Conservation (phyloP, 2,113 vertebrate genomes). For the Trogon surrucura region DNA sequence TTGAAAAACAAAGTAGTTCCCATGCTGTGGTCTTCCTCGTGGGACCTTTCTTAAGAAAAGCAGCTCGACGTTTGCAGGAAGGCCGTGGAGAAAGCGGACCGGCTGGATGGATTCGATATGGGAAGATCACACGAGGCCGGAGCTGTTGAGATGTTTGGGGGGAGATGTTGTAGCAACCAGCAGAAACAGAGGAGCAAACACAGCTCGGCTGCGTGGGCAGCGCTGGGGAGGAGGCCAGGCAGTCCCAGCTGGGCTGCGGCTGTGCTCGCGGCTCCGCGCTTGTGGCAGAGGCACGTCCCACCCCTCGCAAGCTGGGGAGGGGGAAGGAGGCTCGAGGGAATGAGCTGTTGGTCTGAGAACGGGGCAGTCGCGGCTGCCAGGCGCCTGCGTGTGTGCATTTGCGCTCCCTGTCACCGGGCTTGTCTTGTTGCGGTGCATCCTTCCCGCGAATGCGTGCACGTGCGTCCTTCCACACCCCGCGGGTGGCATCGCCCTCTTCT, state of each 20-base stretch:
- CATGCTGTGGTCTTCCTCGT: not conserved
- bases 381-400: not conserved
- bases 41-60: not conserved
- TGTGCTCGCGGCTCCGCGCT: not conserved
- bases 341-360: not conserved
- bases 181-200: not conserved
- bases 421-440: fast-evolving
- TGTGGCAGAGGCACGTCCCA: not conserved
- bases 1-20: not conserved
- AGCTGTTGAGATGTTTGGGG: conserved; percentile 41
- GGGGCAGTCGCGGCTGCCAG: not conserved
- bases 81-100: not conserved
- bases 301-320: not conserved
- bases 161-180: conserved; percentile 66
- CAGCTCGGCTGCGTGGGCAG: conserved; percentile 28
- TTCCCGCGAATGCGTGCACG: fast-evolving
- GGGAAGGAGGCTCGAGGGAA: not conserved
- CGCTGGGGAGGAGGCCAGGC: not conserved
- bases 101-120: not conserved
- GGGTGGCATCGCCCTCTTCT: not conserved
- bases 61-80: not conserved
- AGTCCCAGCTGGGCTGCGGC: conserved; percentile 11
- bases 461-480: not conserved
- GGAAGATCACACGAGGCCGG: not conserved
- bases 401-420: not conserved